Conservation (phyloP, 2,888 invertebrate genomes). For the Amiota communis region DNA sequence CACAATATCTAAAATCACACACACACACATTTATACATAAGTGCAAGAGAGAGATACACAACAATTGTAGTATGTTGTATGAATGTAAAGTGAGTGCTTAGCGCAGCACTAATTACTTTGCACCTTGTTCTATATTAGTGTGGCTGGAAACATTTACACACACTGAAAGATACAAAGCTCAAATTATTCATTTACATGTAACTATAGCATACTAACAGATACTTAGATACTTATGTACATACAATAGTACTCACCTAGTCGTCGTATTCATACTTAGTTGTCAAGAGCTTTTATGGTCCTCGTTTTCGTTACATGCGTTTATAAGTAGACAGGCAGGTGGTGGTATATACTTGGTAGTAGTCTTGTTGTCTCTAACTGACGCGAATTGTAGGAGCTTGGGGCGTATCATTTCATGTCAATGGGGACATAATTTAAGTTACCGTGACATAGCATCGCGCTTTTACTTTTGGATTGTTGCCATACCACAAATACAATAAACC, state of each 20-base stretch:
- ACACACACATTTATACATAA: neutral
- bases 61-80: conserved; percentile 40
- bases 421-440: too few relatives aligned
- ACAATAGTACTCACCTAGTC: neutral
- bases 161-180: neutral
- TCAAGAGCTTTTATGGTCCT: conserved; percentile 2
- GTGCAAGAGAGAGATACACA: neutral
- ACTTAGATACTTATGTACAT: neutral
- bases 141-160: conserved; percentile 6
- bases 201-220: neutral
- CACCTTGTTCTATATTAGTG: conserved; percentile 54
- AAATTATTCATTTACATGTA: neutral
- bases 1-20: conserved; percentile 12
- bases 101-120: conserved; percentile 65
- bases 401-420: too few relatives aligned
- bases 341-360: too few relatives aligned
- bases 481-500: too few relatives aligned
- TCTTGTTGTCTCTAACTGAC: too few relatives aligned
- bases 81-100: conserved; percentile 48
- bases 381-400: too few relatives aligned
- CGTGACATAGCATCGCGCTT: too few relatives aligned
- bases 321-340: too few relatives aligned
- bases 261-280: neutral
- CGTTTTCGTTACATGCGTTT: too few relatives aligned
- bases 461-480: too few relatives aligned